phyloP scores from a whole-genome alignment of 1,140 invertebrate species.

The Trichogramma pretiosum region DNA sequence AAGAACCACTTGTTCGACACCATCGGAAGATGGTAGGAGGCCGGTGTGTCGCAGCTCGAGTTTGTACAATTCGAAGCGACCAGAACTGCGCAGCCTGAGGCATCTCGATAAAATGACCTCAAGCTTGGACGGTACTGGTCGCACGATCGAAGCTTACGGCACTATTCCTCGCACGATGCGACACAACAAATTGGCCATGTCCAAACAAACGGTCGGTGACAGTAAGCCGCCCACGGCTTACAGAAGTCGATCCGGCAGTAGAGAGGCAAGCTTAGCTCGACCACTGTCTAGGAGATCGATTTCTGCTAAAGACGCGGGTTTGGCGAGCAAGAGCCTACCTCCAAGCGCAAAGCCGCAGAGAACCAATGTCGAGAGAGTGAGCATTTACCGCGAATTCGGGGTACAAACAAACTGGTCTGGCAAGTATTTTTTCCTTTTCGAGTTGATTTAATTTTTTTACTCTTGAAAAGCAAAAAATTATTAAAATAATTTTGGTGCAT shows the following conservation, averaged over 20 bases:
- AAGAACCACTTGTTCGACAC: constrained; percentile 52
- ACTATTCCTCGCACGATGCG: constrained; percentile 59
- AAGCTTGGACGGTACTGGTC: constrained; percentile 46
- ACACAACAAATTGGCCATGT: constrained; percentile 31
- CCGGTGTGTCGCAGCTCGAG: constrained; percentile 7
- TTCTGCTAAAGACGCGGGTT: constrained; percentile 66
- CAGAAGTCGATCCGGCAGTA: constrained; percentile 34
- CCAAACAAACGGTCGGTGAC: constrained; percentile 43
- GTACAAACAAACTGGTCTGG: neutral
- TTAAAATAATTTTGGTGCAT: too few relatives aligned
- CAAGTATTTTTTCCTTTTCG: too few relatives aligned
- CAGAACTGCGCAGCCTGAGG: constrained; percentile 5
- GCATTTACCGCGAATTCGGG: neutral
- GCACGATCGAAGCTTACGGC: constrained; percentile 60
- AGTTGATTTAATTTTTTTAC: too few relatives aligned
- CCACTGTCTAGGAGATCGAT: too few relatives aligned
- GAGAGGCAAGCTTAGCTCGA: constrained; percentile 33
- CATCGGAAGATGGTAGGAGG: constrained; percentile 62
- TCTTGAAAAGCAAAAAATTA: too few relatives aligned
- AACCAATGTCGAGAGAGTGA: neutral
- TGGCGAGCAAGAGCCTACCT: too few relatives aligned
- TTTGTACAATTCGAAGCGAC: constrained; percentile 8
- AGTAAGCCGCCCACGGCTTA: constrained; percentile 25
- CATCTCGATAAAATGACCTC: constrained; percentile 29
- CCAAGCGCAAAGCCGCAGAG: too few relatives aligned